phyloP scores from a whole-genome alignment of 1,140 invertebrate species.

The Ips typographus region DNA sequence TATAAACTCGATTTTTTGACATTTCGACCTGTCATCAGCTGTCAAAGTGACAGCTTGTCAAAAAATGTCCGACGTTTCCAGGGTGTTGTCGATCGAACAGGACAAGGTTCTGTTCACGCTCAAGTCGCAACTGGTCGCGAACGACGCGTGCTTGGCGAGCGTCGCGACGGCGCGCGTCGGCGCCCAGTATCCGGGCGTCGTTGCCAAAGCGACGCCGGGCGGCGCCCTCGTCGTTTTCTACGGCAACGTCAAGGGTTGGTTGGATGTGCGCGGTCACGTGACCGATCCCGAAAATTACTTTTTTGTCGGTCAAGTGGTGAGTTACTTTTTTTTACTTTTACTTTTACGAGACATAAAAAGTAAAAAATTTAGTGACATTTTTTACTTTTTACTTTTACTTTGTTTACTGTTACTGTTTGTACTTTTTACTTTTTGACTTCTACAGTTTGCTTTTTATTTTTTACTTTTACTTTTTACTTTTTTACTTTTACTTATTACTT shows the following conservation, averaged over 20 bases:
- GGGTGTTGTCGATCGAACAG: conserved; percentile 29
- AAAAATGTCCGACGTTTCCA: no score
- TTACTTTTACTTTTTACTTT: no score
- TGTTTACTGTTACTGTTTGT: no score
- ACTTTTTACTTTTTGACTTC: no score
- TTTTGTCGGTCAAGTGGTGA: conserved; percentile 63
- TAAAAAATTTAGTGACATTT: no score
- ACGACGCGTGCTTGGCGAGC: conserved; percentile 54
- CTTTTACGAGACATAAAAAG: background rate
- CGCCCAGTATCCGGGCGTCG: conserved; percentile 58
- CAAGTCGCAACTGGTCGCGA: conserved; percentile 59
- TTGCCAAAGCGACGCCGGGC: conserved; percentile 53
- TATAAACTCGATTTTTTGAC: no score
- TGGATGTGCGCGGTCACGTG: conserved; percentile 39
- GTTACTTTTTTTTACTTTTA: conserved; percentile 28
- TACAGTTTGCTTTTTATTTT: no score
- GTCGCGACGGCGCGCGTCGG: conserved; percentile 56
- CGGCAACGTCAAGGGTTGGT: conserved; percentile 59
- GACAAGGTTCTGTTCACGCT: conserved; percentile 55
- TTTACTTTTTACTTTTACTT: no score
- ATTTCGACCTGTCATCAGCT: no score
- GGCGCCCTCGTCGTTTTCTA: conserved; percentile 64
- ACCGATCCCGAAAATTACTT: conserved; percentile 50
- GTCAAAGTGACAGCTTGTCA: no score
- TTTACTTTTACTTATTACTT: no score